Evolutionary conservation across 92 coral and sea anemone genomes (phyloP).

Genomic region (Plumapathes pennacea): DNA sequence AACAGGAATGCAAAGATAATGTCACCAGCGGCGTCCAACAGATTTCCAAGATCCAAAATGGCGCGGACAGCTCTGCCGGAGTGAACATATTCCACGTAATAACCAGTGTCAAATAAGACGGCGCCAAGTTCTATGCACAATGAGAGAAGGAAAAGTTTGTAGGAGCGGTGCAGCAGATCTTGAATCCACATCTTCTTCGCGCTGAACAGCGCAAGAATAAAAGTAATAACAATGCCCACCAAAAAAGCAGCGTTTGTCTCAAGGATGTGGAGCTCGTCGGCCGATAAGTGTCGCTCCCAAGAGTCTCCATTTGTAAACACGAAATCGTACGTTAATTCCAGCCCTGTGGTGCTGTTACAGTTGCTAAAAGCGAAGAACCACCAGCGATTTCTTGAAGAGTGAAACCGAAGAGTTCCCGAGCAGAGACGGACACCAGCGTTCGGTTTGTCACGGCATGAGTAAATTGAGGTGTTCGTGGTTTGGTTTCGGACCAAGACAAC

Average conservation of each 20-base stretch:
- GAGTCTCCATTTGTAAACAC: conserved; percentile 57
- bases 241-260: conserved; percentile 26
- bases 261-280: conserved; percentile 38
- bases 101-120: conserved; percentile 25
- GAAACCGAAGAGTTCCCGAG: conserved; percentile 46
- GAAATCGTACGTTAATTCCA: conserved; percentile 47
- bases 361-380: conserved; percentile 71
- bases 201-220: conserved; percentile 5
- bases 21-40: conserved; percentile 60
- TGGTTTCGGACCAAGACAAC: too few relatives aligned
- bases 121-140: conserved; percentile 40
- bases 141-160: conserved; percentile 45
- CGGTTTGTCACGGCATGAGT: too few relatives aligned
- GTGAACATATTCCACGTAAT: conserved; percentile 17
- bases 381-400: conserved; percentile 40
- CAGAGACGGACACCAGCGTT: conserved; percentile 46
- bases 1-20: conserved; percentile 34
- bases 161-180: conserved; percentile 51
- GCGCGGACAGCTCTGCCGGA: conserved; percentile 15
- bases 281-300: conserved; percentile 65
- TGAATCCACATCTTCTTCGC: conserved; percentile 26
- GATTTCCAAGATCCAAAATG: conserved; percentile 10
- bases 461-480: too few relatives aligned
- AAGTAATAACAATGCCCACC: conserved; percentile 8
- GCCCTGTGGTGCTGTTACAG: conserved; percentile 46